Percentiles rank a stretch among this genome's conserved stretches.
phyloP scores from a whole-genome alignment of 2,888 invertebrate genomes.

The Isoperla grammatica region DNA sequence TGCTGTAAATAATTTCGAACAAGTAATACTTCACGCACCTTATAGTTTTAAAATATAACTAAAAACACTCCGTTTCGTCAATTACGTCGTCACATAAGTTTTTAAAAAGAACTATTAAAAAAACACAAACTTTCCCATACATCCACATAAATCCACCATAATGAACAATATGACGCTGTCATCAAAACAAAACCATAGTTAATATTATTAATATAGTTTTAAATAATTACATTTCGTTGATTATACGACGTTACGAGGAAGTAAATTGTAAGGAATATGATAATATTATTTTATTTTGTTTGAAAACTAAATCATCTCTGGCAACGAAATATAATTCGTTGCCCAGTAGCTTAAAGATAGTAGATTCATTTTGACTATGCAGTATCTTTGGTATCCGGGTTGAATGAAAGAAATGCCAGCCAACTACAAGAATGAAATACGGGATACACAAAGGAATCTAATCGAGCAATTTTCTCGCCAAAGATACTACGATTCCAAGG shows the following conservation, averaged over 20 bases:
- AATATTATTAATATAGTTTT: neutral
- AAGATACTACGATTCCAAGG: too few species aligned
- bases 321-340: neutral
- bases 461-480: too few species aligned
- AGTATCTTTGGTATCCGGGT: constrained; percentile 32
- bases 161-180: constrained; percentile 59
- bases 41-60: too few species aligned
- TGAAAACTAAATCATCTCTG: neutral
- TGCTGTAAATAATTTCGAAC: too few species aligned
- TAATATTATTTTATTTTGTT: neutral
- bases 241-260: neutral
- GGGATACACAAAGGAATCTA: too few species aligned
- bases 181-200: constrained; percentile 38
- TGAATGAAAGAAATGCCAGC: constrained; percentile 21
- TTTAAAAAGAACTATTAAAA: neutral
- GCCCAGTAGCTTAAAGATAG: too few species aligned
- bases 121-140: constrained; percentile 25
- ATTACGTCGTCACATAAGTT: too few species aligned
- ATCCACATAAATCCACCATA: constrained; percentile 52
- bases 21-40: too few species aligned
- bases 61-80: too few species aligned
- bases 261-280: neutral
- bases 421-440: too few species aligned
- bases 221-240: neutral
- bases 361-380: constrained; percentile 22